Evolutionary conservation across 1,140 invertebrate genomes (phyloP).

Genomic region (Chironomus striatipennis): DNA sequence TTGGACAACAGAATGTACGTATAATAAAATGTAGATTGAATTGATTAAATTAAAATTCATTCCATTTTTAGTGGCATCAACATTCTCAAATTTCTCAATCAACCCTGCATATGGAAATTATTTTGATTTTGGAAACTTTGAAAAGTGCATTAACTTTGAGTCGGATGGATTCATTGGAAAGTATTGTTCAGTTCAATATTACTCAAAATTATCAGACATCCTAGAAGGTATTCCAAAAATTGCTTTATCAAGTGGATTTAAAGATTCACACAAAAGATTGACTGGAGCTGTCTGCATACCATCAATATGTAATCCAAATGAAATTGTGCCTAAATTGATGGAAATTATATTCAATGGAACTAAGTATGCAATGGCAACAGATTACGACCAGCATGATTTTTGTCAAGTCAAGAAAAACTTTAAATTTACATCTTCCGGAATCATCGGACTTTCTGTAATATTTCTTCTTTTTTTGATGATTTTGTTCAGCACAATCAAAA

Average conservation of each 20-base stretch:
- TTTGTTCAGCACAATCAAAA: no score
- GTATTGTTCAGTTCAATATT: background rate
- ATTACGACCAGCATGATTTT: background rate
- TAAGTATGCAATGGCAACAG: background rate
- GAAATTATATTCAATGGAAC: background rate
- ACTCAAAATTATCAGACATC: background rate
- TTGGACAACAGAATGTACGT: no score
- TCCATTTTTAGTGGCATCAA: no score
- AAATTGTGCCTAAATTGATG: background rate
- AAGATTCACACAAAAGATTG: background rate
- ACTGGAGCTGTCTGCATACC: background rate
- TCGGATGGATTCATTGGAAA: no score
- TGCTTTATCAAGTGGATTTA: no score
- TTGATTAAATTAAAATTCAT: no score
- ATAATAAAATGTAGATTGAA: no score
- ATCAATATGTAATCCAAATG: background rate
- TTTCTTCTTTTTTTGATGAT: background rate
- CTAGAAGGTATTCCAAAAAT: no score
- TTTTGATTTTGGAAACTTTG: background rate
- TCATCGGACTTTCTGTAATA: background rate
- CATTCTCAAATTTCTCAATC: constrained; percentile 64
- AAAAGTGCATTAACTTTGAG: background rate
- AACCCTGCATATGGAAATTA: background rate
- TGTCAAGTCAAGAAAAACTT: background rate
- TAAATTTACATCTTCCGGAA: background rate